phyloP scores from a whole-genome alignment of 2,113 vertebrate genomes.

The Gymnorhina tibicen region DNA sequence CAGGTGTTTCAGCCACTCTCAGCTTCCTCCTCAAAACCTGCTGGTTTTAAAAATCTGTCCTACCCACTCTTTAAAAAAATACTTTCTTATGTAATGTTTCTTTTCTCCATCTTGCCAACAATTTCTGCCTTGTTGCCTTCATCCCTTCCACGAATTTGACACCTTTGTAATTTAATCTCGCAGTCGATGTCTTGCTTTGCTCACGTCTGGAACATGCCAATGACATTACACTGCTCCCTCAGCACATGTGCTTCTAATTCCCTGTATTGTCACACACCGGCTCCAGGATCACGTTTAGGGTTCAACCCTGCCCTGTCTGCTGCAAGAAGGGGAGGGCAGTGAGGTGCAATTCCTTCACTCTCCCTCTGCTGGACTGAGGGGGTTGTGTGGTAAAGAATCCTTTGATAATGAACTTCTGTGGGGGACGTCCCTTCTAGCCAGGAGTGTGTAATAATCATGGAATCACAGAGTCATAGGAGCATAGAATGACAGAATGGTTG shows the following conservation, averaged over 20 bases:
- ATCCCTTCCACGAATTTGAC: background rate
- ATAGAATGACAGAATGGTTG: background rate
- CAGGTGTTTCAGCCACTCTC: background rate
- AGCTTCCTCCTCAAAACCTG: background rate
- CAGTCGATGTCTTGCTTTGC: slow-evolving; percentile 7
- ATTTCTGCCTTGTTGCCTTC: background rate
- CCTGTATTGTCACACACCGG: background rate
- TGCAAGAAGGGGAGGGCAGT: background rate
- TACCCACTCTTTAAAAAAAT: background rate
- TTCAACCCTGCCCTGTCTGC: background rate
- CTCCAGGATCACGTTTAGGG: background rate
- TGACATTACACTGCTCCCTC: background rate
- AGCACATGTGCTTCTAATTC: slow-evolving; percentile 46
- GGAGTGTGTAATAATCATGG: background rate
- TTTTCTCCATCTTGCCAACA: background rate
- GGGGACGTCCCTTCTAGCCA: background rate
- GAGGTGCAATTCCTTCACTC: background rate
- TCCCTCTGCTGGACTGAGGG: background rate
- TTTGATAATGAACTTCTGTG: background rate
- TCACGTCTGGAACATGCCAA: background rate
- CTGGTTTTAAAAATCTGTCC: background rate
- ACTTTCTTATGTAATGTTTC: background rate
- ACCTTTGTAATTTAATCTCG: slow-evolving; percentile 13
- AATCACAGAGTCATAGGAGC: background rate
- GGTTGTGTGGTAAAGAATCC: too few species aligned